Evolutionary conservation across 2,888 invertebrate species (phyloP).

Genomic region (Desoria tigrina): DNA sequence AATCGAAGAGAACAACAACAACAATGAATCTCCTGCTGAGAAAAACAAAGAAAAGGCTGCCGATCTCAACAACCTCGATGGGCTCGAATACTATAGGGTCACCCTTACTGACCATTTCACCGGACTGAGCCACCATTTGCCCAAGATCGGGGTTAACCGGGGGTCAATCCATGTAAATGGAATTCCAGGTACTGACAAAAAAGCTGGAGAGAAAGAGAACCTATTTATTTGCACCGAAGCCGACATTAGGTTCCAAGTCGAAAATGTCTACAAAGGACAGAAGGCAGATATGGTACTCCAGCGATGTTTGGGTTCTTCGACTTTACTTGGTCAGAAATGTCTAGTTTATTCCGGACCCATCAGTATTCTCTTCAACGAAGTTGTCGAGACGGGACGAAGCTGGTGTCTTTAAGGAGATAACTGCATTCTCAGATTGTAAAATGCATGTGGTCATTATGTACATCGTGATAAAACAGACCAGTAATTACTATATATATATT

Average conservation of each 20-base stretch:
- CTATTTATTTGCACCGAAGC: conserved; percentile 2
- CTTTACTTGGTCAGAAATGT: conserved; percentile 51
- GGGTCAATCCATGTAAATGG: conserved; percentile 23
- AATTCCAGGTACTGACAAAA: conserved; percentile 18
- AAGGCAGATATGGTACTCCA: conserved; percentile 55
- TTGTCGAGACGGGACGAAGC: conserved; percentile 36
- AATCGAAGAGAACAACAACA: conserved; percentile 36
- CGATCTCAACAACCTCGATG: neutral
- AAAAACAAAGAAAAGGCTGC: neutral
- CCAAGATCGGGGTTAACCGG: conserved; percentile 43
- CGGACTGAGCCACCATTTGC: conserved; percentile 46
- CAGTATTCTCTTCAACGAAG: conserved; percentile 44
- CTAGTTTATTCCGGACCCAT: conserved; percentile 54
- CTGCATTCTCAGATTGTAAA: neutral
- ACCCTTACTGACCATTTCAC: conserved; percentile 53
- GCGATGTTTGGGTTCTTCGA: conserved; percentile 51
- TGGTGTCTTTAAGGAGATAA: conserved; percentile 44
- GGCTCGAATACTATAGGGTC: conserved; percentile 39
- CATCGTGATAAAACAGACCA: too few species aligned
- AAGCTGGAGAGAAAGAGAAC: conserved; percentile 26
- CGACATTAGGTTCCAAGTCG: conserved; percentile 52
- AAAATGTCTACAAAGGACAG: conserved; percentile 54
- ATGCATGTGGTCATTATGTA: too few species aligned
- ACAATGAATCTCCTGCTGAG: conserved; percentile 18
- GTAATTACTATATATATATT: too few species aligned